Percentiles rank a stretch among this genome's conserved stretches.
phyloP scores from a whole-genome alignment of 2,888 invertebrate species.

The Macaria notata region DNA sequence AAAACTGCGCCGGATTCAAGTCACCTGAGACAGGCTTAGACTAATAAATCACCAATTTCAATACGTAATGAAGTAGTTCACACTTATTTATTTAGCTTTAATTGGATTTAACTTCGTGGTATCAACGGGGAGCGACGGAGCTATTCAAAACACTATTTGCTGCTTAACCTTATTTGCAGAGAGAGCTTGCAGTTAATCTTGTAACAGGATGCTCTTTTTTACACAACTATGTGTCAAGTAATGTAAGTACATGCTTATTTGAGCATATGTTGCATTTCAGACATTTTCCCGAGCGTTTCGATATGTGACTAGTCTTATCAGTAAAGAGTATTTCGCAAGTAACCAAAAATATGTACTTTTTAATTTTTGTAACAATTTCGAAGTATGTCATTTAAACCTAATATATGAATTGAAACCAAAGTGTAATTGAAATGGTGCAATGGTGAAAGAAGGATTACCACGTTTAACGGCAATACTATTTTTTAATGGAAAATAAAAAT shows the following conservation, averaged over 20 bases:
- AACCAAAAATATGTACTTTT: too few relatives aligned
- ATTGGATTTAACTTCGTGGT: constrained; percentile 26
- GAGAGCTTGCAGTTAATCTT: constrained; percentile 18
- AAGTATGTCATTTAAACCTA: too few relatives aligned
- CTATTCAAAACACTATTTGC: constrained; percentile 25
- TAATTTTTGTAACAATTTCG: too few relatives aligned
- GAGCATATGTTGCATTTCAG: constrained; percentile 27
- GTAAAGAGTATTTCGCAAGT: too few relatives aligned
- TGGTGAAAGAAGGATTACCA: too few relatives aligned
- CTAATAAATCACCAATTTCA: constrained; percentile 25
- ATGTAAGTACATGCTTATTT: constrained; percentile 20
- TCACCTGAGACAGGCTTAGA: constrained; percentile 16
- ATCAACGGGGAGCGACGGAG: constrained; percentile 23
- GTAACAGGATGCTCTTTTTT: constrained; percentile 31
- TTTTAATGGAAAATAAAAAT: too few relatives aligned
- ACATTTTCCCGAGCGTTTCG: constrained; percentile 20
- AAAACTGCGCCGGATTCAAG: constrained; percentile 30
- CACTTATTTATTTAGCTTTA: constrained; percentile 29
- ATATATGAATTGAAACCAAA: too few relatives aligned
- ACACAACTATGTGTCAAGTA: constrained; percentile 21
- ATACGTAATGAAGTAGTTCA: constrained; percentile 29
- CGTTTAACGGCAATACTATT: too few relatives aligned
- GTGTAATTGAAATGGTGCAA: too few relatives aligned
- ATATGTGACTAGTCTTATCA: neutral
- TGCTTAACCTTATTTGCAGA: constrained; percentile 29